Conservation (phyloP, 2,113 vertebrate species). For the Macrotus californicus region DNA sequence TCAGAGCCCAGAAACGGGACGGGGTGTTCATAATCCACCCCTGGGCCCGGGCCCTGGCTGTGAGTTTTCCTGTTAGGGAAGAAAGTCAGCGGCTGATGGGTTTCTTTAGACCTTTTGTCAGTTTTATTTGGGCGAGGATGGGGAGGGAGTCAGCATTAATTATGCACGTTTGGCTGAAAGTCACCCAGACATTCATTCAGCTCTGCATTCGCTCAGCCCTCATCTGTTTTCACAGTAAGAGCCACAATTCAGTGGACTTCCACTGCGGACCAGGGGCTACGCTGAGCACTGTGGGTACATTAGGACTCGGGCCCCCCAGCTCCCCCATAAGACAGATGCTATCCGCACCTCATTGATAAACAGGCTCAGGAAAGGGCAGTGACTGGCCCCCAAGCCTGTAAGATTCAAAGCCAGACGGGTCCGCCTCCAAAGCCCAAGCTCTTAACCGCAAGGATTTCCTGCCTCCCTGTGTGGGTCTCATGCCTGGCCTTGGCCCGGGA, state of each 20-base stretch:
- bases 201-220: not conserved
- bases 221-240: conserved; percentile 55
- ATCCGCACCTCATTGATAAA: not conserved
- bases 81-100: not conserved
- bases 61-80: not conserved
- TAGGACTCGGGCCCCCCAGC: not conserved
- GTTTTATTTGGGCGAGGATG: not conserved
- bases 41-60: accelerated
- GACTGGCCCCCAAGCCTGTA: not conserved
- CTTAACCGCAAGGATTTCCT: not conserved
- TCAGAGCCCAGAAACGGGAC: not conserved
- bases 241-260: not conserved
- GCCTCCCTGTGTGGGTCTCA: not conserved
- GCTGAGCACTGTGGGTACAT: not conserved
- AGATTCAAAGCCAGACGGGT: not conserved
- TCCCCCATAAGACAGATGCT: not conserved
- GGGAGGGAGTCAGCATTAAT: not conserved
- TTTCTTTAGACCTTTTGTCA: not conserved
- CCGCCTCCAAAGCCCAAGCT: not conserved
- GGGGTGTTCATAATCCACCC: not conserved
- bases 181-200: conserved; percentile 15
- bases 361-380: not conserved
- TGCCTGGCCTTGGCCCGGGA: not conserved
- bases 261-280: not conserved
- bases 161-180: not conserved